Evolutionary conservation across 2,888 invertebrate species (phyloP), one percentile per base, ranked within the genome.

Genomic region (Clitarchus hookeri): DNA sequence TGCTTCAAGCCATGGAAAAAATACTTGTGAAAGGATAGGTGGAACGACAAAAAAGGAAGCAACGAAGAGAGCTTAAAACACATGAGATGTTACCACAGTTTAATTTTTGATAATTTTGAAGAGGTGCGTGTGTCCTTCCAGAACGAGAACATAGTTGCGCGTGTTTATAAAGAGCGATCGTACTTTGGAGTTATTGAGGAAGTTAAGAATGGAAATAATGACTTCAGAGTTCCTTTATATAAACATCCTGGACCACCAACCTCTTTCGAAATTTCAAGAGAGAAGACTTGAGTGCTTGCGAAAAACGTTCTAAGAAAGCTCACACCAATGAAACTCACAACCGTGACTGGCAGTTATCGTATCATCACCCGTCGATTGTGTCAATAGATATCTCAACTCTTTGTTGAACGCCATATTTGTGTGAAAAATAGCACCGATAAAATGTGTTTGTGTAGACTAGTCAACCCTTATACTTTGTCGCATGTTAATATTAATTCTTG

Each of bases 81-180:
- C n/a, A 8, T 78, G 19, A 12, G n/a, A 23, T 78, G n/a, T 6
- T 78, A 23, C n/a, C 78, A 78, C 11, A 78, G 9, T 78, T 78
- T 23, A 78, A 78, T 78, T 78, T 78, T 9, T 78, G 78, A 78
- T 23, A n/a, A n/a, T n/a, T 78, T 78, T 78, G n/a, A 78, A 26
- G 79, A 79, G 2, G 4, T 16, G 12, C 25, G 23, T 3, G 25
- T 79, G 23, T 79, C 79, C 4, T 79, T 79, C 79, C 13, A 79
- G 27, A 79, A 79, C 4, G 12, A 11, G 23, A 23, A 79, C 79
- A 79, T 79, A 79, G 79, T 79, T 79, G 23, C 23, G 13, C 23
- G 79, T 79, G 79, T 79, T 12, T 26, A 79, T 6, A 23, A 78
- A 78, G 78, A 23, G 78, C 26, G 26, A 8, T 79, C 16, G 25